phyloP scores from a whole-genome alignment of 2,888 invertebrate genomes.

The Cinara cedri region DNA sequence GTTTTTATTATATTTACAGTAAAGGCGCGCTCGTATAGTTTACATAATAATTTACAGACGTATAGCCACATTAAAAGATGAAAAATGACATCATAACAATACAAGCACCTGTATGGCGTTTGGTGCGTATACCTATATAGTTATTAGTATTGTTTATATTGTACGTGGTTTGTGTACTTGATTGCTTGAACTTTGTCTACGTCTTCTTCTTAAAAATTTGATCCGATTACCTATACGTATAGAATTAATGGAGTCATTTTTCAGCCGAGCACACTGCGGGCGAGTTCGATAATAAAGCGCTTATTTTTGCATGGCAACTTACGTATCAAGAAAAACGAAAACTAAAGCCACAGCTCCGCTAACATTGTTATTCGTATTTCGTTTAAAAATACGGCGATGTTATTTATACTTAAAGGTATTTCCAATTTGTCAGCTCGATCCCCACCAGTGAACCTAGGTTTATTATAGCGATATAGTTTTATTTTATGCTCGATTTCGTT shows the following conservation, averaged over 20 bases:
- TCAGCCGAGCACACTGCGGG: neutral
- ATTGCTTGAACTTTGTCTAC: slow-evolving; percentile 19
- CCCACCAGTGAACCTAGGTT: too few species aligned
- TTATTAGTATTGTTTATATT: slow-evolving; percentile 11
- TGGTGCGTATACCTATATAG: neutral
- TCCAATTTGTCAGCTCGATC: too few species aligned
- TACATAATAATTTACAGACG: too few species aligned
- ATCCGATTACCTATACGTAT: neutral
- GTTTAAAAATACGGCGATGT: too few species aligned
- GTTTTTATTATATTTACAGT: too few species aligned
- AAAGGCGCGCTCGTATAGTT: too few species aligned
- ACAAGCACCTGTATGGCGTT: too few species aligned
- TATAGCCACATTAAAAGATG: slow-evolving; percentile 1
- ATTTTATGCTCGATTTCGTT: too few species aligned
- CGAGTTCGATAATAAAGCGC: neutral
- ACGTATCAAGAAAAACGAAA: neutral
- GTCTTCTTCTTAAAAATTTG: slow-evolving; percentile 8
- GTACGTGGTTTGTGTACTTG: slow-evolving; percentile 3
- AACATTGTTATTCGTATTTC: too few species aligned
- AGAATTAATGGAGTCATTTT: slow-evolving; percentile 16
- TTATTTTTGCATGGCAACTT: neutral
- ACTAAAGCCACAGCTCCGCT: neutral
- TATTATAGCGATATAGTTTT: too few species aligned
- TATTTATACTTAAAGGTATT: too few species aligned
- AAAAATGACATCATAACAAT: neutral